Evolutionary conservation across 2,113 vertebrate genomes (phyloP).

Genomic region (Pluvianellus socialis): DNA sequence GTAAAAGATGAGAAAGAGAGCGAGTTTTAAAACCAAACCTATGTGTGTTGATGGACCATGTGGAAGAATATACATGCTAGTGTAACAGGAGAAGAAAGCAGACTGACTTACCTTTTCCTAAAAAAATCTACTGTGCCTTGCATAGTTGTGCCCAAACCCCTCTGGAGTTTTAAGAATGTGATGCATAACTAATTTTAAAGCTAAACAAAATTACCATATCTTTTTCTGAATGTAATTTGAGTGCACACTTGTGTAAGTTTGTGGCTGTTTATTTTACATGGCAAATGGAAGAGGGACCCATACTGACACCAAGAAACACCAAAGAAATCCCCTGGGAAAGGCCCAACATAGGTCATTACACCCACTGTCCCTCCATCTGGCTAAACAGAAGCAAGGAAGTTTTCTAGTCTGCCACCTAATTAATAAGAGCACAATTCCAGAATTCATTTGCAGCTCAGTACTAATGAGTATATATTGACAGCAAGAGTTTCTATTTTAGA

Average conservation of each 20-base stretch:
- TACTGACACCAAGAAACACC: conserved; percentile 9
- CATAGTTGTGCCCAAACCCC: background rate
- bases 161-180: conserved; percentile 12
- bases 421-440: conserved; percentile 75
- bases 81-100: background rate
- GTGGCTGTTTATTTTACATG: conserved; percentile 45
- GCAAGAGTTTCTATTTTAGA: conserved; percentile 72
- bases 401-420: conserved; percentile 69
- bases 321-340: conserved; percentile 53
- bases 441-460: conserved; percentile 68
- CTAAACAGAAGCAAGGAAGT: conserved; percentile 36
- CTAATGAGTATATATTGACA: conserved; percentile 72
- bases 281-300: conserved; percentile 34
- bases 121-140: background rate
- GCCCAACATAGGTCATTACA: conserved; percentile 27
- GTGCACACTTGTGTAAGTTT: conserved; percentile 28
- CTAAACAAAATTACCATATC: background rate
- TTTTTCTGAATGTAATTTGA: conserved; percentile 57
- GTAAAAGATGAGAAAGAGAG: background rate
- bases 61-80: background rate
- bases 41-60: background rate
- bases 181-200: conserved; percentile 47
- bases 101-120: background rate
- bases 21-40: background rate
- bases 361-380: conserved; percentile 52